phyloP scores from a whole-genome alignment of 2,797 vertebrate genomes.

The Thalassophryne amazonica region DNA sequence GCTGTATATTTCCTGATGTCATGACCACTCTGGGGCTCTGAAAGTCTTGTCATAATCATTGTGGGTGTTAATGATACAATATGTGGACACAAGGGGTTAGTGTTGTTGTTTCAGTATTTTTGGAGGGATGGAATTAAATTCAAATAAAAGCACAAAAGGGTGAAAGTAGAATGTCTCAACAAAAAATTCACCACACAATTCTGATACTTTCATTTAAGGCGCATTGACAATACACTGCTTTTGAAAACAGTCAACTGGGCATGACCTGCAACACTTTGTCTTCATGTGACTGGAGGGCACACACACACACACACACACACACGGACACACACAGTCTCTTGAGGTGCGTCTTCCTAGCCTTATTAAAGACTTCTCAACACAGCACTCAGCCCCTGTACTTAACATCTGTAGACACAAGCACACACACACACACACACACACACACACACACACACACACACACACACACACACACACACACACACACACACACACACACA shows the following conservation, averaged over 20 bases:
- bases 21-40: too few species aligned
- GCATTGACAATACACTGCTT: constrained; percentile 6
- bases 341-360: constrained; percentile 74
- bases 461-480: constrained; percentile 23
- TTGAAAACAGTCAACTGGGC: constrained; percentile 12
- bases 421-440: neutral
- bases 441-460: constrained; percentile 22
- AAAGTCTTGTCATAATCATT: too few species aligned
- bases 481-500: constrained; percentile 10
- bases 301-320: neutral
- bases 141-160: neutral
- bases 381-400: constrained; percentile 74
- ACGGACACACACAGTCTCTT: constrained; percentile 37
- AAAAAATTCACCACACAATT: neutral
- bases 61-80: too few species aligned
- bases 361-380: constrained; percentile 75
- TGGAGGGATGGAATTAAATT: neutral
- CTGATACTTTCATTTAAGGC: neutral
- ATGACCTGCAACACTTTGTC: constrained; percentile 10
- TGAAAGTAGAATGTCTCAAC: neutral
- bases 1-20: too few species aligned
- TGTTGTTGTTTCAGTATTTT: neutral
- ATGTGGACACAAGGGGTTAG: neutral
- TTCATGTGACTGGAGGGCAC: constrained; percentile 8
- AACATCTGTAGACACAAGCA: constrained; percentile 38